phyloP scores from a whole-genome alignment of 2,888 invertebrate species.

The Junonia oenone region DNA sequence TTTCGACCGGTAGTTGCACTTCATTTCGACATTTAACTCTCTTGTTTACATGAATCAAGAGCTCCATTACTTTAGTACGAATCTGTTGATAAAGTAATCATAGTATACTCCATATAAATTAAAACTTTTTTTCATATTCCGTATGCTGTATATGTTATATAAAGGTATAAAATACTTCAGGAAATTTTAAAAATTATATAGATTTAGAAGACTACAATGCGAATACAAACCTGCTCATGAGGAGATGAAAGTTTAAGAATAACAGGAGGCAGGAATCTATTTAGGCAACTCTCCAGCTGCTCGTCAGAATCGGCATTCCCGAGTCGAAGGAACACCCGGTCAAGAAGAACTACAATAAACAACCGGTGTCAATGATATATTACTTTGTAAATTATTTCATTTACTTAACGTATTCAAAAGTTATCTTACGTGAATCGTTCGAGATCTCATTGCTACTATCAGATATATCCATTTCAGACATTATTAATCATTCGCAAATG shows the following conservation, averaged over 20 bases:
- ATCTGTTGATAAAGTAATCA: constrained; percentile 44
- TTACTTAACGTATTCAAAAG: no score
- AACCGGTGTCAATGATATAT: constrained; percentile 30
- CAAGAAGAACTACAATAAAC: constrained; percentile 85
- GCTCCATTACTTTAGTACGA: constrained; percentile 91
- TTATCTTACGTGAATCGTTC: constrained; percentile 64
- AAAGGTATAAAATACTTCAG: no score
- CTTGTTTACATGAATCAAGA: constrained; percentile 94
- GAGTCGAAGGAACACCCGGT: constrained; percentile 92
- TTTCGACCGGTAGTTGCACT: constrained; percentile 92
- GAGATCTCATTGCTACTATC: constrained; percentile 61
- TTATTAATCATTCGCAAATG: constrained; percentile 37
- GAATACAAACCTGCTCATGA: constrained; percentile 85
- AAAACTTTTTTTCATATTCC: no score
- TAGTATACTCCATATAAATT: no score
- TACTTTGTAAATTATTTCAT: not conserved
- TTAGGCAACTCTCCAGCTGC: constrained; percentile 89
- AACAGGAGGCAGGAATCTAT: constrained; percentile 90
- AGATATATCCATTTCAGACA: constrained; percentile 73
- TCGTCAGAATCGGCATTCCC: constrained; percentile 95
- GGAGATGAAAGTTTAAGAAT: constrained; percentile 93
- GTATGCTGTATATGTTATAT: no score
- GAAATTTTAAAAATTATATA: no score
- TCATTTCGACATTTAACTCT: constrained; percentile 90
- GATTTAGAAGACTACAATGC: not conserved